Percentiles rank a stretch among this genome's conserved stretches.
These are phyloP conservation scores for Apodemia mormo DNA, from an alignment of 2,888 invertebrate species.

Conservation along the genomic window DNA sequence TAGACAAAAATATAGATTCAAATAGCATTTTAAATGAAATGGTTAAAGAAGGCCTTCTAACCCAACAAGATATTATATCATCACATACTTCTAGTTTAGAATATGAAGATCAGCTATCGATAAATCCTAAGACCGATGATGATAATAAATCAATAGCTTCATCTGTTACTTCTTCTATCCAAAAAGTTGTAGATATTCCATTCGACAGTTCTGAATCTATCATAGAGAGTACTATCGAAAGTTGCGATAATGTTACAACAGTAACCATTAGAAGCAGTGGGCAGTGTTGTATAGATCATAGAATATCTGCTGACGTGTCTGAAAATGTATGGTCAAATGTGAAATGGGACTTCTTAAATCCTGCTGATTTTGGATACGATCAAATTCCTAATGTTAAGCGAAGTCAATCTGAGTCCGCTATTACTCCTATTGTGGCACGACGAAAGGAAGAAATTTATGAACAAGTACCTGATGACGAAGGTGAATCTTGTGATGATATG, in stretches of 20 bases:
- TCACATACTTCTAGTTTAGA: constrained; percentile 64
- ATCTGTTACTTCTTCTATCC: constrained; percentile 56
- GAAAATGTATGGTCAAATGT: constrained; percentile 78
- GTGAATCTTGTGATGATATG: constrained; percentile 71
- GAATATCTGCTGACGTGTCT: constrained; percentile 70
- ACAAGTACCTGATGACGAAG: constrained; percentile 60
- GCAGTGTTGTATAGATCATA: constrained; percentile 72
- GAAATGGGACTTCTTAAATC: constrained; percentile 73
- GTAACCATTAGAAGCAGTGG: constrained; percentile 65
- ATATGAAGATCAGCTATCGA: constrained; percentile 52
- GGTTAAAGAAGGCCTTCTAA: constrained; percentile 71
- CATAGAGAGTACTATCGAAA: constrained; percentile 61
- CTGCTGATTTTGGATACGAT: constrained; percentile 73
- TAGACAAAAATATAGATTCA: constrained; percentile 51
- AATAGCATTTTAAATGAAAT: constrained; percentile 72
- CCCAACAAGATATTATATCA: constrained; percentile 68
- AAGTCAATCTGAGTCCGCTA: constrained; percentile 72
- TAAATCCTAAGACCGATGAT: constrained; percentile 60
- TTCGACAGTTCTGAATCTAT: constrained; percentile 65
- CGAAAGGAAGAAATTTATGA: constrained; percentile 74
- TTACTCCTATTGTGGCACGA: constrained; percentile 62
- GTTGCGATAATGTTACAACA: constrained; percentile 65
- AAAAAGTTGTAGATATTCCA: constrained; percentile 69
- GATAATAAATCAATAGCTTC: constrained; percentile 60
- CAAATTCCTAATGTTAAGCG: constrained; percentile 69